Conservation (phyloP, 2,113 vertebrate species). For the Terrapene triunguis region DNA sequence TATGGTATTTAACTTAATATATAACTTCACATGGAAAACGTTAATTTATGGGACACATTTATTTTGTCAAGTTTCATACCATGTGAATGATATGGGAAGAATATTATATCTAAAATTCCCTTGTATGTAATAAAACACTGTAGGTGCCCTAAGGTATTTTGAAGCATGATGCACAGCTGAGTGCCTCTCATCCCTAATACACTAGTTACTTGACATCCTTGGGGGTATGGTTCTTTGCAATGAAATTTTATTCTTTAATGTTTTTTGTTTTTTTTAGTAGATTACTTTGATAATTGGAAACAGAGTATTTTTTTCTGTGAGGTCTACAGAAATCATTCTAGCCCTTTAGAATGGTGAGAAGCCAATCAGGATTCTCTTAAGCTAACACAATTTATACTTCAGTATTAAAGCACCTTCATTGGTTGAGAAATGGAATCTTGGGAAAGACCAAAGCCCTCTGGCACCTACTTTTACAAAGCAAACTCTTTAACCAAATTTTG, state of each 20-base stretch:
- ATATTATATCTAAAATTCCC: slow-evolving; percentile 43
- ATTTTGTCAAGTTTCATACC: slow-evolving; percentile 54
- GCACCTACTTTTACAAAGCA: not conserved
- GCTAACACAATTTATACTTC: slow-evolving; percentile 64
- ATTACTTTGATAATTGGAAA: slow-evolving; percentile 51
- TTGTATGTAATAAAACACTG: slow-evolving; percentile 71
- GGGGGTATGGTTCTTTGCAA: slow-evolving; percentile 32
- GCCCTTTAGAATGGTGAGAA: slow-evolving; percentile 33
- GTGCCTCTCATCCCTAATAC: slow-evolving; percentile 45
- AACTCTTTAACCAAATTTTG: slow-evolving; percentile 1
- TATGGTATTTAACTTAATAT: slow-evolving; percentile 43
- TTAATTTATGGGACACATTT: slow-evolving; percentile 47
- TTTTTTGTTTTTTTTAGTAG: not conserved
- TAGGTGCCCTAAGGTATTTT: slow-evolving; percentile 9
- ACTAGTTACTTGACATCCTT: slow-evolving; percentile 39
- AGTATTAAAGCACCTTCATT: slow-evolving; percentile 77
- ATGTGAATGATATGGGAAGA: slow-evolving; percentile 39
- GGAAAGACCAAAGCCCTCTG: slow-evolving; percentile 67
- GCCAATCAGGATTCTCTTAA: slow-evolving; percentile 49
- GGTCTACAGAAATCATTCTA: slow-evolving; percentile 62
- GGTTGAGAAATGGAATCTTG: slow-evolving; percentile 66
- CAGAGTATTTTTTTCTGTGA: slow-evolving; percentile 58
- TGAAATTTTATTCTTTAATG: slow-evolving; percentile 35
- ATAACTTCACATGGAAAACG: not conserved
- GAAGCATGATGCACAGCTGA: slow-evolving; percentile 46